phyloP scores from a whole-genome alignment of 2,888 invertebrate genomes.

The Volucella inanis region DNA sequence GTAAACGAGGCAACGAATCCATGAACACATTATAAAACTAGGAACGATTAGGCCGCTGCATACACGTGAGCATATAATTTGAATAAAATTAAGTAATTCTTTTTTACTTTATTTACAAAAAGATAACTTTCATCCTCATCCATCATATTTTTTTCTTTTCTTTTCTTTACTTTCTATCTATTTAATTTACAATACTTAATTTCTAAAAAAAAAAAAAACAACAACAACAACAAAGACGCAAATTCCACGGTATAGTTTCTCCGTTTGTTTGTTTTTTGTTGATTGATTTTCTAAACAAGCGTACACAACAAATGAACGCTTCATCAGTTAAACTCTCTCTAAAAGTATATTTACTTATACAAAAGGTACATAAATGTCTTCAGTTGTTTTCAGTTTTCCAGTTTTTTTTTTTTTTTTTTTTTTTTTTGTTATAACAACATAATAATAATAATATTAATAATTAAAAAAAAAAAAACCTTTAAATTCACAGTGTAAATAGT shows the following conservation, averaged over 20 bases:
- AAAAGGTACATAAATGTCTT: slow-evolving; percentile 59
- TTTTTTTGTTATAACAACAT: slow-evolving; percentile 39
- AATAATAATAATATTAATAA: not conserved
- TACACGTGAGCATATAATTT: slow-evolving; percentile 6
- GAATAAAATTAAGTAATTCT: slow-evolving; percentile 50
- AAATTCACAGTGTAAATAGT: slow-evolving; percentile 64
- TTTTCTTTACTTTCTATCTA: slow-evolving; percentile 3
- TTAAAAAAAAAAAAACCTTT: slow-evolving; percentile 12
- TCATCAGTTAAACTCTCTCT: not conserved
- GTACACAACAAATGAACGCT: not conserved
- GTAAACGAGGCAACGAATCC: too few relatives aligned
- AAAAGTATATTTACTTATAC: slow-evolving; percentile 34
- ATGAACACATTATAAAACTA: slow-evolving; percentile 5
- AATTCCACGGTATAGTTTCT: slow-evolving; percentile 22
- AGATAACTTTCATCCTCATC: not conserved
- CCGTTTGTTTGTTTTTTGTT: not conserved
- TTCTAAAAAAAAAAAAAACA: slow-evolving; percentile 40
- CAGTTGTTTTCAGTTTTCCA: slow-evolving; percentile 39
- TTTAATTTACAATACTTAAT: slow-evolving; percentile 43
- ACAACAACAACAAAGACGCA: slow-evolving; percentile 28
- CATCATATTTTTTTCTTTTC: not conserved
- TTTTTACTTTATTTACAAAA: slow-evolving; percentile 39
- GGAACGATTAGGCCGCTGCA: not conserved
- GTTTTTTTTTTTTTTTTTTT: not conserved
- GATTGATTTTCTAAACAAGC: not conserved